Base-by-base conservation (phyloP, 2,888 invertebrate genomes). In the Anoplius nigerrimus region DNA sequence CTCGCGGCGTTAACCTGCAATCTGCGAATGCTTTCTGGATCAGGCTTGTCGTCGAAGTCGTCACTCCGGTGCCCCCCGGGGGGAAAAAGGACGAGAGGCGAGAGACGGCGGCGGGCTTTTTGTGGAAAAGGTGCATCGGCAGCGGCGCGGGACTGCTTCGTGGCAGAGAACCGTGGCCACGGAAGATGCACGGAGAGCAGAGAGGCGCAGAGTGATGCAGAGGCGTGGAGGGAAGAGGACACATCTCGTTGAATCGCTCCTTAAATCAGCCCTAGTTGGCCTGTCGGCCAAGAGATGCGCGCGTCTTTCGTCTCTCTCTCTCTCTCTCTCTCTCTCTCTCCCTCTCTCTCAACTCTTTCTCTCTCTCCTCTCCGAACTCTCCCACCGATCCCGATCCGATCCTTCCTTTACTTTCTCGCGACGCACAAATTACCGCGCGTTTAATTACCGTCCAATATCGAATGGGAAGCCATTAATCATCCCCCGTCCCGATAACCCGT, bases 361-460 rank as follows among this genome's bases (percentile, higher is more conserved):
- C 42, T 42, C 13, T 13, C 13, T 13, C 13, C 42, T 42, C 42
- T 6, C 42, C 8, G 13, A 8, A 42, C 42, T 42, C 13, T 13
- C 8, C 8, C 42, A 13, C 42, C 6, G 42, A 13, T 13, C 42
- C 8, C 42, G 42, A 6, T 8, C 42, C 48, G 3, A 3, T 48
- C 13, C 18, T 16, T 48, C 16, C n/a, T 48, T 48, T 6, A 34
- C 48, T 48, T 62, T 74, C 65, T 73, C 64, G 62, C 62, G 66
- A 52, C 55, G 68, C 78, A 71, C 75, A 78, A 78, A 78, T 78
- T 78, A 71, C 79, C 78, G 67, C 72, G 72, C 81, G 81, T 84
- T 84, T 84, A 86, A 86, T 86, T 84, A 84, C 80, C 83, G 75
- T 74, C 76, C 79, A 74, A 82, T 84, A 81, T 72, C 74, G 61